Evolutionary conservation across 2,888 invertebrate species (phyloP).

Genomic region (Malacosoma neustria): DNA sequence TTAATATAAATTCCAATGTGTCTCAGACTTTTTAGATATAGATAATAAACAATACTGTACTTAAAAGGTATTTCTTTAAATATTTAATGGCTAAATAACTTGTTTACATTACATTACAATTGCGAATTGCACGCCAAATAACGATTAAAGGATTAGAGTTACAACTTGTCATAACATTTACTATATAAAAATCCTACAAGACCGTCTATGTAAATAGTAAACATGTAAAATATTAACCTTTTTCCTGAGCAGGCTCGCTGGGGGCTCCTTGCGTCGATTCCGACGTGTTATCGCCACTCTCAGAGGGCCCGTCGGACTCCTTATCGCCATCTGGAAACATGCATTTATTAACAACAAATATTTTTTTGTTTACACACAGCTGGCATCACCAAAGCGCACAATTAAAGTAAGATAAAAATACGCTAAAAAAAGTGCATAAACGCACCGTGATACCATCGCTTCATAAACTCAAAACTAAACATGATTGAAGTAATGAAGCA

Average conservation of each 20-base stretch:
- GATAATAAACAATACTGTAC: no score
- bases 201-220: no score
- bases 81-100: no score
- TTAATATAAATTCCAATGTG: no score
- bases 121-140: no score
- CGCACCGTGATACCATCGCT: slow-evolving; percentile 66
- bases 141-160: no score
- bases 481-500: slow-evolving; percentile 40
- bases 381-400: slow-evolving; percentile 10
- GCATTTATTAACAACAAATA: slow-evolving; percentile 6
- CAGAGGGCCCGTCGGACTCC: slow-evolving; percentile 68
- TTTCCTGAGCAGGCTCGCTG: slow-evolving; percentile 66
- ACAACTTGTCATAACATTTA: no score
- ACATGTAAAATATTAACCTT: slow-evolving; percentile 35
- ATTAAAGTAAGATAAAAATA: slow-evolving; percentile 10
- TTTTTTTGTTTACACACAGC: slow-evolving; percentile 25
- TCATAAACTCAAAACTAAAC: slow-evolving; percentile 66
- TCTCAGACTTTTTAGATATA: no score
- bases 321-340: slow-evolving; percentile 64
- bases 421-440: slow-evolving; percentile 18
- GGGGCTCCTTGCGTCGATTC: slow-evolving; percentile 60
- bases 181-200: no score
- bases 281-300: slow-evolving; percentile 69
- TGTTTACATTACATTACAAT: no score
- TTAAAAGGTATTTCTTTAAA: no score